Conservation (phyloP, 2,113 vertebrate species). For the Sialia sialis region DNA sequence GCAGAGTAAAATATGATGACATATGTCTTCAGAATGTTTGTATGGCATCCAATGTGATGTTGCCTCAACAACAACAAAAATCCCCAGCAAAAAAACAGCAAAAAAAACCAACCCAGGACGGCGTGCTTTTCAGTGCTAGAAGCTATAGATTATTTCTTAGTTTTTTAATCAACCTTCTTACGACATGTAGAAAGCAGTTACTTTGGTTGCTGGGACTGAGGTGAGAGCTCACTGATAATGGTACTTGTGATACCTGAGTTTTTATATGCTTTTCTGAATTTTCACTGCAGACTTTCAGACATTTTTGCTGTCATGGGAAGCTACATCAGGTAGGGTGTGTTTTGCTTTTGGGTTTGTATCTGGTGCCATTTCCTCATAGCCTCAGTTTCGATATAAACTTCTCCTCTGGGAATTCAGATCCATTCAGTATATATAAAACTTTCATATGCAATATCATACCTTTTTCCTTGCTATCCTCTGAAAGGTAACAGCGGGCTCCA, state of each 20-base stretch:
- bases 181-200: background rate
- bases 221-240: background rate
- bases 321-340: background rate
- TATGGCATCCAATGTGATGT: background rate
- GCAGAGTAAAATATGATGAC: background rate
- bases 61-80: background rate
- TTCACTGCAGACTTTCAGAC: background rate
- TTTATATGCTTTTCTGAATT: background rate
- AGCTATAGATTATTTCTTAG: background rate
- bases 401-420: conserved; percentile 36
- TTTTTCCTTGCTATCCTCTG: background rate
- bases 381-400: background rate
- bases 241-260: background rate
- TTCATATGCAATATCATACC: background rate
- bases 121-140: background rate
- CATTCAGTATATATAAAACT: conserved; percentile 16
- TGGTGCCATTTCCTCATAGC: conserved; percentile 3
- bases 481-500: background rate
- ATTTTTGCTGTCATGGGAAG: background rate
- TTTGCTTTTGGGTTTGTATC: background rate
- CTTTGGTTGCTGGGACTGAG: conserved; percentile 10
- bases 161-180: background rate
- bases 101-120: background rate
- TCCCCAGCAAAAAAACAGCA: background rate
- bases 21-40: background rate